Percentiles rank a stretch among this genome's conserved stretches.
phyloP scores from a whole-genome alignment of 2,888 invertebrate species.

The Isoperla grammatica region DNA sequence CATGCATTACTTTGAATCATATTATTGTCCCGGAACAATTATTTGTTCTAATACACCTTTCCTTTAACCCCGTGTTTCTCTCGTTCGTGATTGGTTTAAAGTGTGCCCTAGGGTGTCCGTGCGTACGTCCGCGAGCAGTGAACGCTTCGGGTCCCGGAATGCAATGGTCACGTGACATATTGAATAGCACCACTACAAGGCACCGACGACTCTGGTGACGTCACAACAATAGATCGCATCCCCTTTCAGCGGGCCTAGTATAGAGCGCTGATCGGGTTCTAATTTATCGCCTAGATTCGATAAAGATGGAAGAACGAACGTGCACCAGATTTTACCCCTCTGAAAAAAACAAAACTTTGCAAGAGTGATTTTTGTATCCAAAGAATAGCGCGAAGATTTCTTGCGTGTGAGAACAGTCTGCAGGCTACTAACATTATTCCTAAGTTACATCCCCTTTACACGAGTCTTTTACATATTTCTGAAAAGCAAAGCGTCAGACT shows the following conservation, averaged over 20 bases:
- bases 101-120: neutral
- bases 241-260: neutral
- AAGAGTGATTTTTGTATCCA: slow-evolving; percentile 13
- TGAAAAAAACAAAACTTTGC: neutral
- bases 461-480: slow-evolving; percentile 13
- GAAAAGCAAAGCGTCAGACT: slow-evolving; percentile 9
- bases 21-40: no score
- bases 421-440: slow-evolving; percentile 14
- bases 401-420: neutral
- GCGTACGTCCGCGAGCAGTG: no score
- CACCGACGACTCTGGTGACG: no score
- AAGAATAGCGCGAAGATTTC: slow-evolving; percentile 7
- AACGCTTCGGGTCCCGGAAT: no score
- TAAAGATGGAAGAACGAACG: slow-evolving; percentile 11
- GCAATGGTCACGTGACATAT: neutral
- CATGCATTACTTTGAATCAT: no score
- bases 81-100: neutral
- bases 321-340: neutral
- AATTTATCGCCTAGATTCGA: slow-evolving; percentile 15
- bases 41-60: neutral
- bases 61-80: neutral
- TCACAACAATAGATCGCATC: neutral
- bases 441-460: slow-evolving; percentile 1
- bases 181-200: neutral
- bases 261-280: neutral